These are phyloP conservation scores for Podotricha telesiphe DNA, from an alignment of 2,888 invertebrate genomes.

Conservation along the genomic window DNA sequence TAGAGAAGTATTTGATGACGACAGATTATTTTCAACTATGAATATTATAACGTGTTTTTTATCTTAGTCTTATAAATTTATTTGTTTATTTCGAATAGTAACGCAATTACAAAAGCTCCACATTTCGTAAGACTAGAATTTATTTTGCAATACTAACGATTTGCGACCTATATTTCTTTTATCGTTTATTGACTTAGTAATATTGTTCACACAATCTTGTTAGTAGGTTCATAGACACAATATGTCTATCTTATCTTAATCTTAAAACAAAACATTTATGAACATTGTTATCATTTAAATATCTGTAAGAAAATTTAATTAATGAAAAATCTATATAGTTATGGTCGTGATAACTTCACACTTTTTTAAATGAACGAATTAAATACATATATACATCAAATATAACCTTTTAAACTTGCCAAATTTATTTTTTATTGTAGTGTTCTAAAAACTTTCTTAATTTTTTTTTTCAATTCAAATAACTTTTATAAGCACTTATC, in stretches of 20 bases:
- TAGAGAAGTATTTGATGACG: too few species aligned
- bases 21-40: too few species aligned
- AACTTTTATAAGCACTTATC: too few species aligned
- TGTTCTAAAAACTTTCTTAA: too few species aligned
- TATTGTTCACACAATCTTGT: constrained; percentile 11
- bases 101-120: neutral
- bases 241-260: constrained; percentile 25
- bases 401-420: too few species aligned
- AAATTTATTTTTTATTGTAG: too few species aligned
- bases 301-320: neutral
- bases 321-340: neutral
- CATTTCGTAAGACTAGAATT: constrained; percentile 2
- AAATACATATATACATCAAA: too few species aligned
- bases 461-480: too few species aligned
- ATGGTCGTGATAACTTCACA: neutral
- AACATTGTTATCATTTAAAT: neutral
- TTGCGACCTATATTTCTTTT: constrained; percentile 26
- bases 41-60: neutral
- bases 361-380: too few species aligned
- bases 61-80: neutral
- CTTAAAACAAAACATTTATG: constrained; percentile 1
- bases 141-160: constrained; percentile 16
- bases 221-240: constrained; percentile 8
- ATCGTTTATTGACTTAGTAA: constrained; percentile 25
- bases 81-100: neutral